phyloP scores from a whole-genome alignment of 53 echinoderm and acorn worm species.

The Echinometra lucunter region DNA sequence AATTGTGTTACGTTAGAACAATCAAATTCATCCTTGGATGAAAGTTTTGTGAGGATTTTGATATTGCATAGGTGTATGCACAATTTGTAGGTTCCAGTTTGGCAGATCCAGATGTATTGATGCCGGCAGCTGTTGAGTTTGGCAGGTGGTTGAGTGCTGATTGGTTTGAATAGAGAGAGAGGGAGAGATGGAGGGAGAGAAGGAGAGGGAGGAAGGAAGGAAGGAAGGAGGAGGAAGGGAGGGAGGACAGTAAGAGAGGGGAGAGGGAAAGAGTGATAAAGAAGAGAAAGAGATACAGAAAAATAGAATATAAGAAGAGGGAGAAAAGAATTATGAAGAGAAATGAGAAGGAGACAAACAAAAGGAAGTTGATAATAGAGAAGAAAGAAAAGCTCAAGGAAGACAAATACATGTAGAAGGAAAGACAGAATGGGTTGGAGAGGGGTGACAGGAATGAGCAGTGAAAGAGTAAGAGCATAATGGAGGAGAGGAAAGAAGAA shows the following conservation, averaged over 20 bases:
- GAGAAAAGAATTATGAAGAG: neutral
- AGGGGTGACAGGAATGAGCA: neutral
- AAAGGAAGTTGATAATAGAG: neutral
- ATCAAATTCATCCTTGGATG: neutral
- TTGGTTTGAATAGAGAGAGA: neutral
- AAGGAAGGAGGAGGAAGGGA: neutral
- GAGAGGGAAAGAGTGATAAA: neutral
- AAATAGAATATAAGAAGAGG: neutral
- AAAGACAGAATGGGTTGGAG: neutral
- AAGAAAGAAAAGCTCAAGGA: neutral
- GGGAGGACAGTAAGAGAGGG: neutral
- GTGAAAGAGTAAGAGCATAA: neutral
- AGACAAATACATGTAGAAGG: neutral
- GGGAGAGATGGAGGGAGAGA: neutral
- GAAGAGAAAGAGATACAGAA: neutral
- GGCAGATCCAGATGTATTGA: neutral
- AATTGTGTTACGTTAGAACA: neutral
- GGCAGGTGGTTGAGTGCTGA: neutral
- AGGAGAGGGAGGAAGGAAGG: neutral
- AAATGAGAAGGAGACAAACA: neutral
- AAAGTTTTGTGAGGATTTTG: neutral
- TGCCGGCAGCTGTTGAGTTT: neutral
- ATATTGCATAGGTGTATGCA: neutral
- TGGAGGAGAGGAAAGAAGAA: neutral
- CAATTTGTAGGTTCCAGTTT: neutral